Percentiles rank a stretch among this genome's conserved stretches.
These are phyloP conservation scores for Pomatorhinus ruficollis DNA, from an alignment of 2,113 vertebrate genomes.

Conservation along the genomic window DNA sequence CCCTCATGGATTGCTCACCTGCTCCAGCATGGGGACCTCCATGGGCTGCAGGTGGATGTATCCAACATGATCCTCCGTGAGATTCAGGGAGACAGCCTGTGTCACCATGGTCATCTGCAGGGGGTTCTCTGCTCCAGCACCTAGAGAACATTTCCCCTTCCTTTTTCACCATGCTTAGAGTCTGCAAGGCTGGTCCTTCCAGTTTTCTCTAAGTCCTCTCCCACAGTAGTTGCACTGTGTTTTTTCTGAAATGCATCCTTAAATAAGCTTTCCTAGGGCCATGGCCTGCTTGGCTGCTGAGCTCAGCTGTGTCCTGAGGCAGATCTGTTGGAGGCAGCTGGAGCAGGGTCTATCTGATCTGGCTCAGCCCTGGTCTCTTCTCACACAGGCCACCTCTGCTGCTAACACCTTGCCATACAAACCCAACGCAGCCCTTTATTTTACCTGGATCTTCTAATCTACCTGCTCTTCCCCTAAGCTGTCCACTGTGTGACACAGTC, in stretches of 20 bases:
- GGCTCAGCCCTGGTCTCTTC: neutral
- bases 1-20: neutral
- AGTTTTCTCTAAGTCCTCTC: neutral
- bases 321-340: neutral
- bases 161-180: no score
- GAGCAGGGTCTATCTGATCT: neutral
- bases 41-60: neutral
- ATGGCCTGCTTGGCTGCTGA: neutral
- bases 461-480: neutral
- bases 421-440: neutral
- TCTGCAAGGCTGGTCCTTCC: neutral
- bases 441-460: neutral
- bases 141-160: no score
- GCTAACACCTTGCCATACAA: neutral
- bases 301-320: neutral
- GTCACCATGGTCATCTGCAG: neutral
- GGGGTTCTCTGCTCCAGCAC: neutral
- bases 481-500: neutral
- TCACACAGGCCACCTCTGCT: neutral
- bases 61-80: accelerated
- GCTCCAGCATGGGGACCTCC: neutral
- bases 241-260: neutral
- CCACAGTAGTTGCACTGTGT: neutral
- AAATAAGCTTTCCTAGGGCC: neutral
- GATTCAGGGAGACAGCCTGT: neutral